These are phyloP conservation scores for Raphicerus campestris DNA, from an alignment of 2,113 vertebrate genomes.

Conservation along the genomic window DNA sequence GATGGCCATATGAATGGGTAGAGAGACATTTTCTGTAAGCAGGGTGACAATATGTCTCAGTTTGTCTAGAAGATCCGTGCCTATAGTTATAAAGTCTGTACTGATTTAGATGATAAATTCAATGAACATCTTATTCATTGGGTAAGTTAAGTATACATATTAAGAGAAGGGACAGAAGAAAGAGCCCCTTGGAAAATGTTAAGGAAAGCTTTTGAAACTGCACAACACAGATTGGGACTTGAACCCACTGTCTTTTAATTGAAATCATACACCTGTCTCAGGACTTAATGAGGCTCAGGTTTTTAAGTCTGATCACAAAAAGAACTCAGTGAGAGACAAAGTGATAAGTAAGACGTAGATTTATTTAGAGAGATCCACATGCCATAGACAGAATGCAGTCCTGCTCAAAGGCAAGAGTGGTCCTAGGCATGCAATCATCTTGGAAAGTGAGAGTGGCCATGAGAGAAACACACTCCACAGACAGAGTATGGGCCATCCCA, in stretches of 20 bases:
- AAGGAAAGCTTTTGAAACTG: neutral
- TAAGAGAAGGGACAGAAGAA: neutral
- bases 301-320: neutral
- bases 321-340: neutral
- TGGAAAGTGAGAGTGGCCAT: neutral
- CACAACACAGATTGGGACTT: neutral
- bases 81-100: neutral
- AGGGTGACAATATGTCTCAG: neutral
- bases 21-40: neutral
- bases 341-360: neutral
- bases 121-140: neutral
- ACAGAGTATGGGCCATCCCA: neutral
- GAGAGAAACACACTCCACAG: neutral
- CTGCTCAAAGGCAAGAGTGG: neutral
- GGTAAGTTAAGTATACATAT: neutral
- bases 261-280: neutral
- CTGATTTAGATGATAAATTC: neutral
- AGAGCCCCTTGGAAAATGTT: neutral
- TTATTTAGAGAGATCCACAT: neutral
- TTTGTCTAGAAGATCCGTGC: neutral
- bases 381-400: neutral
- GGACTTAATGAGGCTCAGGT: neutral
- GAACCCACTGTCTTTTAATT: neutral
- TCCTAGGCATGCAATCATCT: neutral
- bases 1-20: neutral